Base-by-base conservation (phyloP, 2,888 invertebrate genomes). In the Oligia strigilis region DNA sequence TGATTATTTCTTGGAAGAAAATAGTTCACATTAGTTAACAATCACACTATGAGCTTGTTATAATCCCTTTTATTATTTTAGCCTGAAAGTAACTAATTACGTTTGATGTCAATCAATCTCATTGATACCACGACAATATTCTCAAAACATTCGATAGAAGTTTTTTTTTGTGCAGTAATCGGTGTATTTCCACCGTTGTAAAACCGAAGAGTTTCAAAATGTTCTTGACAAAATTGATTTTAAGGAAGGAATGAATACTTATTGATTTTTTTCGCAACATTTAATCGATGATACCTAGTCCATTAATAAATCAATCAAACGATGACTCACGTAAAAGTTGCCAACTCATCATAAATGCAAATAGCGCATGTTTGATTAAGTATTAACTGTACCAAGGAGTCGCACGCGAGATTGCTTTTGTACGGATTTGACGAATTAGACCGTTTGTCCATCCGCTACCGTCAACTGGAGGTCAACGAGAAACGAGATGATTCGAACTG, bases 251-350 rank as follows among this genome's bases (percentile, higher is more conserved):
- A 52, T 4, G 6, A 43, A 43, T 23, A 40, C 23, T 36, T 49
- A 76, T 77, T 43, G 23, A 66, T 81, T 8, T 14, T 69, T 40
- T 14, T 55, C 1, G 52, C 43, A 36, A 40, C 40, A 65, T 58
- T 66, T n/a, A 78, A 40, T 67, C 40, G 5, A 58, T 13, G 9
- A 29, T n/a, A 49, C n/a, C 40, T 29, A 23, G 6, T 29, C 13
- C 40, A 60, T 81, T 43, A 58, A 65, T 36, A 49, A 81, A 14
- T 49, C 49, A 49, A 65, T 72, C 29, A 40, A 40, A 49, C 55
- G 13, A 23, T 65, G 55, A 23, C 55, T n/a, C 8, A 14, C 17
- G 17, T 40, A 9, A 49, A 29, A 13, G 19, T n/a, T 40, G n/a
- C 17, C 17, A 29, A n/a, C 1, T 36, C 19, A 55, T 65, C 23